Evolutionary conservation across 1,140 invertebrate species (phyloP).

Genomic region (Hypothenemus hampei): DNA sequence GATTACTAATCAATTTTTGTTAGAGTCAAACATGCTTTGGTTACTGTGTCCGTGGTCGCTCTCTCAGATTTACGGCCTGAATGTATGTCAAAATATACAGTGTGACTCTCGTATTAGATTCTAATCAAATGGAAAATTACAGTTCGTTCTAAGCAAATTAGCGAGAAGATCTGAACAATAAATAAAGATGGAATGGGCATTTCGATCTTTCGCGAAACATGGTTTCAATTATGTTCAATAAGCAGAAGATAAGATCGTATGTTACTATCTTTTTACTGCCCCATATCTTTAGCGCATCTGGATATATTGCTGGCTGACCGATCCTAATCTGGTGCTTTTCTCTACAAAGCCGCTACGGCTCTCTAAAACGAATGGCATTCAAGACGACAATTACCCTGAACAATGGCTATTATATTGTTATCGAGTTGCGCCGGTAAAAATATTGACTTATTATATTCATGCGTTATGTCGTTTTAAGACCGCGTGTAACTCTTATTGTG

Average conservation of each 20-base stretch:
- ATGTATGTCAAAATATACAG: no score
- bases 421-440: slow-evolving; percentile 43
- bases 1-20: no score
- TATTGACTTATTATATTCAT: slow-evolving; percentile 45
- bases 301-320: slow-evolving; percentile 32
- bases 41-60: no score
- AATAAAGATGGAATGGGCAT: no score
- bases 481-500: slow-evolving; percentile 16
- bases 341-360: slow-evolving; percentile 23
- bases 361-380: slow-evolving; percentile 44
- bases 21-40: no score
- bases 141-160: no score
- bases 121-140: no score
- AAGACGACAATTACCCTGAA: slow-evolving; percentile 45
- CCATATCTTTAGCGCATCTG: slow-evolving; percentile 37
- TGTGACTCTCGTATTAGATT: no score
- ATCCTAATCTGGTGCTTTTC: slow-evolving; percentile 32
- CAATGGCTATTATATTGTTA: slow-evolving; percentile 47
- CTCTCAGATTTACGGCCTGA: no score
- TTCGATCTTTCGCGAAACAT: slow-evolving; percentile 24
- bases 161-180: no score
- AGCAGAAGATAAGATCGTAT: slow-evolving; percentile 39
- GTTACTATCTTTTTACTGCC: slow-evolving; percentile 37
- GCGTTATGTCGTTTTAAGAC: slow-evolving; percentile 26
- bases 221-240: slow-evolving; percentile 43